Evolutionary conservation across 92 coral and sea anemone species (phyloP).

Genomic region (Parazoanthus swiftii): DNA sequence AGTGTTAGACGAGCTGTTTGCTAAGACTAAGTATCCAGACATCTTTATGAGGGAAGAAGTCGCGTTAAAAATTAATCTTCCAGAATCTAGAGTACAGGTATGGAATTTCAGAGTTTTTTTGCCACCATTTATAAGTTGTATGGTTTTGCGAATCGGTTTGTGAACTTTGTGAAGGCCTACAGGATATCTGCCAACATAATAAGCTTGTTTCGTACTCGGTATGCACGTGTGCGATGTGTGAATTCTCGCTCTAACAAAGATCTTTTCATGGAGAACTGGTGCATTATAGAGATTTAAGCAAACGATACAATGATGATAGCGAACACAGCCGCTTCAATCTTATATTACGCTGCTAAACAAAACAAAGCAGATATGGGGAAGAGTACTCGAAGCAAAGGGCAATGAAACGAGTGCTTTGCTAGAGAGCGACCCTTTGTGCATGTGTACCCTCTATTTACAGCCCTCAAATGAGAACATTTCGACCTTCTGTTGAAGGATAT

Average conservation of each 20-base stretch:
- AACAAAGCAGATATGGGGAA: not conserved
- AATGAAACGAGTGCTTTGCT: too few relatives aligned
- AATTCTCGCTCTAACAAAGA: not conserved
- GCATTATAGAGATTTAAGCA: not conserved
- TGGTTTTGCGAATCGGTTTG: not conserved
- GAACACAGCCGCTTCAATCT: not conserved
- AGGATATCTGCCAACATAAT: not conserved
- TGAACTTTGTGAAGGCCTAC: not conserved
- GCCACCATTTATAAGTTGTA: not conserved
- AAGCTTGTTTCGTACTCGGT: not conserved
- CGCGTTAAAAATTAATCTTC: conserved; percentile 91
- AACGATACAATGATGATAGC: not conserved
- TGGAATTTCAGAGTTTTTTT: not conserved
- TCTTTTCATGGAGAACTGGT: not conserved
- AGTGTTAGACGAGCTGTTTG: conserved; percentile 90
- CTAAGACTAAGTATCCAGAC: conserved; percentile 96
- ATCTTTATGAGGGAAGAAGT: conserved; percentile 99
- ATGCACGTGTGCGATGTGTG: too few relatives aligned
- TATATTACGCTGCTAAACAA: not conserved
- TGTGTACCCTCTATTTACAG: not conserved
- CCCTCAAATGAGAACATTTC: not conserved
- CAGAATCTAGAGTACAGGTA: conserved; percentile 99
- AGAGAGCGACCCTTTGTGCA: not conserved
- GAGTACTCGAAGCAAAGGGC: not conserved
- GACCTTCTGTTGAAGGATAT: conserved; percentile 27